A percentile compares a stretch with the other conserved stretches of the same genome.
Conservation (phyloP, 2,113 vertebrate genomes). For the Heterocephalus glaber region DNA sequence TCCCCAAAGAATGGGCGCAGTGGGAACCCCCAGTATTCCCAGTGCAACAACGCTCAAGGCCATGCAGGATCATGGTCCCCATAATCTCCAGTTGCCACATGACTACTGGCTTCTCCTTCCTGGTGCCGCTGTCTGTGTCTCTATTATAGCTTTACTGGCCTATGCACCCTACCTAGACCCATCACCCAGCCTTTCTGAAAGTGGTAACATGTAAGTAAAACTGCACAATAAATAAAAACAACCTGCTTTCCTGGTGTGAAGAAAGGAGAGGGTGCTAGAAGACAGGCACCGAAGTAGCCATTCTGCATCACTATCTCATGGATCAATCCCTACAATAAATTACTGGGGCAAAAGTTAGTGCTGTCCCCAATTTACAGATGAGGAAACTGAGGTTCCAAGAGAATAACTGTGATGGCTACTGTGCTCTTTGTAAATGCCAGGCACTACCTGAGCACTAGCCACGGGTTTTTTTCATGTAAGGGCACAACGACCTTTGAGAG, state of each 20-base stretch:
- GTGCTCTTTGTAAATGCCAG: neutral
- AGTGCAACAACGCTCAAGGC: neutral
- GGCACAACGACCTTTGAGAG: neutral
- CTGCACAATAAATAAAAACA: neutral
- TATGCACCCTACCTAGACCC: neutral
- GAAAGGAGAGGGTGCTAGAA: neutral
- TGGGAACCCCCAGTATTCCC: neutral
- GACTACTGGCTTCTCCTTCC: neutral
- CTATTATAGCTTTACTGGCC: neutral
- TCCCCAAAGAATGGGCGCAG: neutral
- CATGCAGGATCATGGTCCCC: neutral
- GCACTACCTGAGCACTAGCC: neutral
- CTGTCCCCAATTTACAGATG: neutral
- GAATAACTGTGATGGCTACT: rapidly evolving
- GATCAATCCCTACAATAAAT: neutral
- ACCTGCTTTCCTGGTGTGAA: neutral
- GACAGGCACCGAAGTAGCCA: neutral
- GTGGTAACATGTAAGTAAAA: neutral
- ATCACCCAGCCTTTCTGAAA: neutral
- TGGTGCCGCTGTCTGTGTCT: neutral
- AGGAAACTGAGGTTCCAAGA: neutral
- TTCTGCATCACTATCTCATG: neutral
- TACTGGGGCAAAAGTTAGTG: neutral
- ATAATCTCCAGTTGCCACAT: neutral
- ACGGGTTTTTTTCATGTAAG: neutral